phyloP scores from a whole-genome alignment of 2,797 vertebrate genomes.

The Sebastes cheni region DNA sequence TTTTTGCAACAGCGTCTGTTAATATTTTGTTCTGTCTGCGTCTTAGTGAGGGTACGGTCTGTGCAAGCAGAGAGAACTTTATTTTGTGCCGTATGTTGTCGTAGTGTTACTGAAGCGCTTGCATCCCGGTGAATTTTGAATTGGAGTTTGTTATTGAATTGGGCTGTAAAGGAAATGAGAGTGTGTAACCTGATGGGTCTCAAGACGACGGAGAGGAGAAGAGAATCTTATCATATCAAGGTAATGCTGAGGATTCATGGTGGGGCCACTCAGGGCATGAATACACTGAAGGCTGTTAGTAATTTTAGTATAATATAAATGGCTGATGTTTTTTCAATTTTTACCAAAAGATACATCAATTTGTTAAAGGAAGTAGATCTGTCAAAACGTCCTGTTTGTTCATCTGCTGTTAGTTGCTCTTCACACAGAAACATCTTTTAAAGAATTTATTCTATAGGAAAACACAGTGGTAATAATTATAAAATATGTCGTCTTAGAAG shows the following conservation, averaged over 20 bases:
- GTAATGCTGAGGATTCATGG: slow-evolving; percentile 1
- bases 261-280: background rate
- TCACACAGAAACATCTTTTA: background rate
- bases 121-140: background rate
- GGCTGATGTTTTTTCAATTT: background rate
- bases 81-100: background rate
- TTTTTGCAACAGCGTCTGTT: slow-evolving; percentile 16
- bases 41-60: background rate
- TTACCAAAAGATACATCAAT: background rate
- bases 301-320: background rate
- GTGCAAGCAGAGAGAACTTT: background rate
- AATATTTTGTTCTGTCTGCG: slow-evolving; percentile 10
- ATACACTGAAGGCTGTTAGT: background rate
- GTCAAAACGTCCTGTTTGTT: background rate
- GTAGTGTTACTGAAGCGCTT: background rate
- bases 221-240: background rate
- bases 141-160: background rate
- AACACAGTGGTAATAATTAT: background rate
- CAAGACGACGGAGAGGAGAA: background rate
- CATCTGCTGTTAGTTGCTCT: background rate
- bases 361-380: background rate
- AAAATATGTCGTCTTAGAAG: background rate
- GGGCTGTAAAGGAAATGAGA: background rate
- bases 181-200: background rate
- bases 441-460: background rate